Evolutionary conservation across 2,888 invertebrate species (phyloP), one percentile per base, ranked within the genome.

Genomic region (Macrophya annulata): DNA sequence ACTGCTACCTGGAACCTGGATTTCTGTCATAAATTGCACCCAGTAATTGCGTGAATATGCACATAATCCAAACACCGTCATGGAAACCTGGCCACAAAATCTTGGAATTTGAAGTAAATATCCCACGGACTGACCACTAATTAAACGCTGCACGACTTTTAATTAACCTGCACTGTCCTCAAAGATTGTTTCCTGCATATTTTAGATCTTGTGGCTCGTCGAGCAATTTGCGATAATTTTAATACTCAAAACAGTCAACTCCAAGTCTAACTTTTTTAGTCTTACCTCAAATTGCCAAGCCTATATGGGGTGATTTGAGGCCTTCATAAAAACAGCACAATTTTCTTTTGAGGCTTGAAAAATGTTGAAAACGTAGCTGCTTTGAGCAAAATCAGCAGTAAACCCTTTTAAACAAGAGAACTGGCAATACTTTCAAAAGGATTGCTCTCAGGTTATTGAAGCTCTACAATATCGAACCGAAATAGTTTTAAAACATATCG

Each of bases 11-110:
- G 76, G 76, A 76, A 76, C 48, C 48, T 48, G n/a, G 25, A 76
- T 76, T 76, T 45, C 21, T 76, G 76, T 76, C 76, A 76, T 76
- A 48, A 76, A 76, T 76, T 25, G 21, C 48, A 12, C 48, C 48
- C 25, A 48, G 76, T 76, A 76, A 76, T 76, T 76, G 76, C 76
- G 76, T 45, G 21, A 12, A 9, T n/a, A 55, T n/a, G 3, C 8
- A n/a, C 40, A 48, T 25, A 76, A 76, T 48, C 21, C 25, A 48
- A 48, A 76, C 48, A 76, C 48, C 48, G 21, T 6, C 12, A 15
- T 48, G 76, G 25, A 76, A 76, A 48, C 45, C 48, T 48, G 76
- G n/a, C 76, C 76, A 76, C 76, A 76, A 76, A 76, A 76, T 76
- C 76, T 48, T 76, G 76, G 76, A 76, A 76, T 76, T 25, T 48